phyloP scores from a whole-genome alignment of 92 coral and sea anemone species.

The Palythoa heliodiscus region DNA sequence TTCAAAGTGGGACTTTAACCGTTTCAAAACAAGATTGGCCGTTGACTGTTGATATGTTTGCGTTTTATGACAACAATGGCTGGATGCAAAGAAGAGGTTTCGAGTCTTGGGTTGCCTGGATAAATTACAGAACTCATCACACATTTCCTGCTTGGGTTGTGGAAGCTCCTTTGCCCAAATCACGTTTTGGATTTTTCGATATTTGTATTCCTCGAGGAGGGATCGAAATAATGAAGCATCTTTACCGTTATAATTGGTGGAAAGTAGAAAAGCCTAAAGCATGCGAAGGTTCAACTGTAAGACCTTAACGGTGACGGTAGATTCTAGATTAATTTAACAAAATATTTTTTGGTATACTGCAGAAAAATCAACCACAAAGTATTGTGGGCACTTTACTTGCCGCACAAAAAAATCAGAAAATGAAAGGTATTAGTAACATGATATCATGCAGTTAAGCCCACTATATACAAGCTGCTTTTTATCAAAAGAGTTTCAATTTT shows the following conservation, averaged over 20 bases:
- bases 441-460: too few relatives aligned
- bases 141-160: slow-evolving; percentile 82
- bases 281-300: slow-evolving; percentile 11
- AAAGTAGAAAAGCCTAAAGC: slow-evolving; percentile 62
- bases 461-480: too few relatives aligned
- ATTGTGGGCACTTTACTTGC: too few relatives aligned
- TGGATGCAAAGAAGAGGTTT: slow-evolving; percentile 81
- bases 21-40: slow-evolving; percentile 50
- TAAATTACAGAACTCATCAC: slow-evolving; percentile 71
- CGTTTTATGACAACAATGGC: slow-evolving; percentile 63
- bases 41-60: slow-evolving; percentile 72
- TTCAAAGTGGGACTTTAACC: slow-evolving; percentile 60
- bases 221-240: slow-evolving; percentile 72
- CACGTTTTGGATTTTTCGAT: slow-evolving; percentile 72
- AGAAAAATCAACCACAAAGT: too few relatives aligned
- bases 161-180: slow-evolving; percentile 67
- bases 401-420: too few relatives aligned
- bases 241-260: slow-evolving; percentile 90
- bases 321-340: too few relatives aligned
- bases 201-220: slow-evolving; percentile 81
- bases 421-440: too few relatives aligned
- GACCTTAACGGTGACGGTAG: too few relatives aligned
- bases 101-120: slow-evolving; percentile 69
- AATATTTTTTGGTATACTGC: too few relatives aligned
- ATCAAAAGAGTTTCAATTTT: too few relatives aligned